Conservation (phyloP, 2,888 invertebrate species). For the Scaptomyza tumidula region DNA sequence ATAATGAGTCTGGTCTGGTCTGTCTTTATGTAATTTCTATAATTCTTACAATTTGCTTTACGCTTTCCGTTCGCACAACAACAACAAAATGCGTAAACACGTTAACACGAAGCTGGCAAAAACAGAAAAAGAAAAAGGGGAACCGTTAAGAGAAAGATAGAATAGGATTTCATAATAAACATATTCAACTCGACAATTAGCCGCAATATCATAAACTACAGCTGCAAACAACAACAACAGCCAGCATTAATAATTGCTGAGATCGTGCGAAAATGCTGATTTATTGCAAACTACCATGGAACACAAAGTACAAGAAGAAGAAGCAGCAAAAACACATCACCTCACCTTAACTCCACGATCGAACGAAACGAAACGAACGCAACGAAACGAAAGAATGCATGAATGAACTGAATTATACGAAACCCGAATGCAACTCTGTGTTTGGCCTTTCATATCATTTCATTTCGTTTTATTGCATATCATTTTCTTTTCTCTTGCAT, state of each 20-base stretch:
- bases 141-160: constrained; percentile 30
- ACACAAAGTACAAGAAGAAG: neutral
- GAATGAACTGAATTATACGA: neutral
- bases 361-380: too few species aligned
- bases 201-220: constrained; percentile 46
- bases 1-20: constrained; percentile 11
- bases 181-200: constrained; percentile 38
- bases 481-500: constrained; percentile 1
- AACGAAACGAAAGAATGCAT: too few species aligned
- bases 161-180: constrained; percentile 39
- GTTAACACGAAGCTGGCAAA: constrained; percentile 1
- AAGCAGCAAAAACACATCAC: neutral
- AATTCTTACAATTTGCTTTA: constrained; percentile 7
- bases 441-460: constrained; percentile 23
- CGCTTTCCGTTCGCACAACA: neutral
- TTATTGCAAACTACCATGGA: constrained; percentile 22
- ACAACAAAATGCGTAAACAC: constrained; percentile 14
- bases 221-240: constrained; percentile 14
- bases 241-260: constrained; percentile 18
- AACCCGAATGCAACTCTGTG: constrained; percentile 22
- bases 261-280: constrained; percentile 57
- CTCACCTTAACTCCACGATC: neutral
- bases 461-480: constrained; percentile 1
- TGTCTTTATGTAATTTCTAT: constrained; percentile 23
- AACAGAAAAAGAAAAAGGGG: neutral